phyloP scores from a whole-genome alignment of 1,140 invertebrate species.

The Pinna nobilis region DNA sequence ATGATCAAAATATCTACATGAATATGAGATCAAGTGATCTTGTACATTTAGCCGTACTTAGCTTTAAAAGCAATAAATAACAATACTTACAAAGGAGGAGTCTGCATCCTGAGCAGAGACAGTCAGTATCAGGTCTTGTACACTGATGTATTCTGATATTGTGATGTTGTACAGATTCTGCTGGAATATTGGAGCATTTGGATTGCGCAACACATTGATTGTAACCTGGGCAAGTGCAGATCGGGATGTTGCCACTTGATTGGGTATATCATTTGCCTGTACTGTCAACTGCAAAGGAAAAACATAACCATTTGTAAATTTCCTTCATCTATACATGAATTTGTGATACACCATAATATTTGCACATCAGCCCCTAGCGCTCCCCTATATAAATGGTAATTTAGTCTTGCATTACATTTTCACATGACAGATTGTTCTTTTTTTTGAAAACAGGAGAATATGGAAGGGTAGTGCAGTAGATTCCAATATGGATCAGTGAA shows the following conservation, averaged over 20 bases:
- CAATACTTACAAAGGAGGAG: not conserved
- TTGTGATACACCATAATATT: too few species aligned
- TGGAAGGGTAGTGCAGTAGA: too few species aligned
- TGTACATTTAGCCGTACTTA: too few species aligned
- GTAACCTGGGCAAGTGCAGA: slow-evolving; percentile 38
- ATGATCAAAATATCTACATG: too few species aligned
- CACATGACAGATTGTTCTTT: not conserved
- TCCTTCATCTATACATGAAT: too few species aligned
- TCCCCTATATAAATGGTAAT: not conserved
- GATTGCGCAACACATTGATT: slow-evolving; percentile 57
- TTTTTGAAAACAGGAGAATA: not conserved
- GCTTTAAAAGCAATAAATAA: too few species aligned
- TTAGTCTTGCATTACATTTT: not conserved
- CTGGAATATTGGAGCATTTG: slow-evolving; percentile 53
- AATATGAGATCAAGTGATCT: too few species aligned
- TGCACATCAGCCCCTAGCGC: not conserved
- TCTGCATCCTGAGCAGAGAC: slow-evolving; percentile 53
- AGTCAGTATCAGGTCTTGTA: slow-evolving; percentile 36
- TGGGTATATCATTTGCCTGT: slow-evolving; percentile 32
- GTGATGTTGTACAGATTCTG: slow-evolving; percentile 41
- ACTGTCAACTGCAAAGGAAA: slow-evolving; percentile 39
- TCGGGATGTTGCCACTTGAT: slow-evolving; percentile 25
- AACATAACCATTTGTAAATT: not conserved
- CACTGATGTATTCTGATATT: slow-evolving; percentile 48
- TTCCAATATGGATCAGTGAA: too few species aligned